These are phyloP conservation scores for Crotalus tigris DNA, from an alignment of 2,113 vertebrate species.

Conservation along the genomic window DNA sequence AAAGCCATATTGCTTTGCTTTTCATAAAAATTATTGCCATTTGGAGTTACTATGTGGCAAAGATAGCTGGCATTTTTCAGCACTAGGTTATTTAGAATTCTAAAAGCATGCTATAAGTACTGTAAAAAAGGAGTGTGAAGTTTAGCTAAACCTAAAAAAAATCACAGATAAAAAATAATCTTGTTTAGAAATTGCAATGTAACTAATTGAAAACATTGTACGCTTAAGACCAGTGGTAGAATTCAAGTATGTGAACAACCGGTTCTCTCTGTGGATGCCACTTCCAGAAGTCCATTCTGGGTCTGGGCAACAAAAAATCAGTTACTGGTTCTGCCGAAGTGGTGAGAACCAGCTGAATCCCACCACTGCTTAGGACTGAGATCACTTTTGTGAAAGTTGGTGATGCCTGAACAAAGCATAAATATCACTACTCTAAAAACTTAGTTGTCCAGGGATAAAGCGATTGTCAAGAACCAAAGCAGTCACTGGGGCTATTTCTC, in stretches of 20 bases:
- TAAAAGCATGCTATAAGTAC: not conserved
- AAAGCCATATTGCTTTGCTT: not conserved
- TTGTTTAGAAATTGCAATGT: not conserved
- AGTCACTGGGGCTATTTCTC: not conserved
- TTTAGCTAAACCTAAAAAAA: not conserved
- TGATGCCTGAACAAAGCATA: not conserved
- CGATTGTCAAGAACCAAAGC: not conserved
- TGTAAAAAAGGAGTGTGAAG: not conserved
- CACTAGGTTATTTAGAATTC: not conserved
- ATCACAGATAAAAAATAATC: not conserved
- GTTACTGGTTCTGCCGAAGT: no score
- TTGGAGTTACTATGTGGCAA: not conserved
- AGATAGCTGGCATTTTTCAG: not conserved
- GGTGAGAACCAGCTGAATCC: no score
- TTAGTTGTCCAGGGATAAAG: not conserved
- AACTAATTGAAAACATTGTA: not conserved
- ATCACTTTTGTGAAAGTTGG: not conserved
- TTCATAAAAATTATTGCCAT: not conserved
- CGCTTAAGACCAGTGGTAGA: no score
- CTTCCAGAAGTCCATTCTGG: no score
- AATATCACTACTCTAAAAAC: not conserved
- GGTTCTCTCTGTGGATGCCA: no score
- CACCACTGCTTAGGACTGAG: not conserved
- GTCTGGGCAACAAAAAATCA: no score
- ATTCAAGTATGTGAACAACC: no score